These are phyloP conservation scores for Sebastes cheni DNA, from an alignment of 2,797 vertebrate species.

Conservation along the genomic window DNA sequence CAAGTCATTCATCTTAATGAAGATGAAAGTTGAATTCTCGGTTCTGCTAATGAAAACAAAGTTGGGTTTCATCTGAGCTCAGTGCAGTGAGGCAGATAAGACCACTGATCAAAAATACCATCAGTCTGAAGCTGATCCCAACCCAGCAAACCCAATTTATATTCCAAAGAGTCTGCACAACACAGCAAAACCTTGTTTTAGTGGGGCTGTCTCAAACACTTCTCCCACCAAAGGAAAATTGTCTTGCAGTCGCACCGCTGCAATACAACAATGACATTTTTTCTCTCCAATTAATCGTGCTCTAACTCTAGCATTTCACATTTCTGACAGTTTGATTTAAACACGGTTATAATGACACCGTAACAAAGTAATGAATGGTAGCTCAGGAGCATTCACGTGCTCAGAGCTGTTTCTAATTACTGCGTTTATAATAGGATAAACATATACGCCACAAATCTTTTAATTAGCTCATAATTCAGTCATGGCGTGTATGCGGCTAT, in stretches of 20 bases:
- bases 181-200: not conserved
- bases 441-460: slow-evolving; percentile 21
- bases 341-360: slow-evolving; percentile 12
- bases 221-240: not conserved
- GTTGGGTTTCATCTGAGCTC: not conserved
- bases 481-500: not conserved
- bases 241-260: not conserved
- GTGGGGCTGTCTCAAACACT: not conserved
- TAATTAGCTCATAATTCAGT: slow-evolving; percentile 57
- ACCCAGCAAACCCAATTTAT: slow-evolving; percentile 1
- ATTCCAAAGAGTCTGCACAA: not conserved
- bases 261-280: not conserved
- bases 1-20: not conserved
- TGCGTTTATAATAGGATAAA: slow-evolving; percentile 21
- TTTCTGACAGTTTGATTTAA: not conserved
- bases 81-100: not conserved
- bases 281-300: not conserved
- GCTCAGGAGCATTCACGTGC: not conserved
- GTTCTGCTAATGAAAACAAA: not conserved
- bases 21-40: not conserved
- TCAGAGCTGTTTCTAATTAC: slow-evolving; percentile 25
- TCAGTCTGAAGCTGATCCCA: not conserved
- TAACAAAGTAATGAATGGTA: slow-evolving; percentile 18
- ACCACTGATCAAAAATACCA: not conserved
- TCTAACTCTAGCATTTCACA: not conserved